Conservation (phyloP, 2,888 invertebrate species). For the Melolontha melolontha region DNA sequence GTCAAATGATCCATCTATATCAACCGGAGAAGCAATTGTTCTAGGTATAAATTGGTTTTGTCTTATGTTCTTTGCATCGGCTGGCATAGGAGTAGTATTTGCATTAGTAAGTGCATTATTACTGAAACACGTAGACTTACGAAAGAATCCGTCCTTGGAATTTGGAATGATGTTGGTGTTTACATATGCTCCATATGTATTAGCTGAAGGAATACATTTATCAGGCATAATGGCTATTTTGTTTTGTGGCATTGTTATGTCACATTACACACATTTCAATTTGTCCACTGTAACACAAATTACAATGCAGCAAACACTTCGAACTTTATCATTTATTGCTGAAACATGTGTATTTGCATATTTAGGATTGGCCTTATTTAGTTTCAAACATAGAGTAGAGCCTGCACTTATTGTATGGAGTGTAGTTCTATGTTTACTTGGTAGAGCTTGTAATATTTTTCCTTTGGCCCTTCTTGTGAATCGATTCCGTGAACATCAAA, state of each 20-base stretch:
- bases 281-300: slow-evolving; percentile 98
- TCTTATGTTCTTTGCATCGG: slow-evolving; percentile 98
- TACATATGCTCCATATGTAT: slow-evolving; percentile 97
- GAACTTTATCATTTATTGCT: slow-evolving; percentile 96
- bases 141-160: slow-evolving; percentile 97
- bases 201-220: slow-evolving; percentile 84
- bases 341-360: slow-evolving; percentile 99
- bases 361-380: slow-evolving; percentile 92
- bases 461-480: slow-evolving; percentile 94
- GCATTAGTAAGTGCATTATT: slow-evolving; percentile 93
- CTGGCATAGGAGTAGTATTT: slow-evolving; percentile 94
- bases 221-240: slow-evolving; percentile 98
- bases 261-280: slow-evolving; percentile 99
- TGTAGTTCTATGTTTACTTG: slow-evolving; percentile 89
- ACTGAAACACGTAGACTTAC: slow-evolving; percentile 94
- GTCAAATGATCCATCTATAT: slow-evolving; percentile 74
- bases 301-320: slow-evolving; percentile 98
- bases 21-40: slow-evolving; percentile 86
- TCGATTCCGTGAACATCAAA: slow-evolving; percentile 96
- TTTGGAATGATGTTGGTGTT: slow-evolving; percentile 99
- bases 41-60: slow-evolving; percentile 92
- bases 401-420: slow-evolving; percentile 95
- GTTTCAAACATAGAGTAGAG: slow-evolving; percentile 94
- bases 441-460: slow-evolving; percentile 96
- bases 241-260: slow-evolving; percentile 99